Evolutionary conservation across 2,113 vertebrate genomes (phyloP), one percentile per base, ranked within the genome.

Genomic region (Vidua macroura): DNA sequence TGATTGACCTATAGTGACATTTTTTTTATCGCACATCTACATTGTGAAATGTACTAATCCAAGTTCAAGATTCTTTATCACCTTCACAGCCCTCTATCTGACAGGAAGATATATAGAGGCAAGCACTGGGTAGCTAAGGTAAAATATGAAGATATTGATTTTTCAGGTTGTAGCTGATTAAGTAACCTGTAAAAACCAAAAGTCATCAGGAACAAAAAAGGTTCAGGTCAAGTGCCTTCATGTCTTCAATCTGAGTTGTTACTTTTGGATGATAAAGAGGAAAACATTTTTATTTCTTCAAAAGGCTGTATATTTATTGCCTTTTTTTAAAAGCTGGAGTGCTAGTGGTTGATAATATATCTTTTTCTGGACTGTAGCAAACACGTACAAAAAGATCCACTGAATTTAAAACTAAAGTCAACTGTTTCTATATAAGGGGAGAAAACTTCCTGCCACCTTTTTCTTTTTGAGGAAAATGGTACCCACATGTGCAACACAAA

Each of bases 91-190:
- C 39, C 67, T 95, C 41, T 82, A 24, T 82, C 43, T 91, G 95
- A 91, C 83, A 91, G 55, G 58, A 92, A 94, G 60, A 96, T 82
- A 46, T 55, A 94, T 70, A 80, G 49, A 93, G 12, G 70, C 12
- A 91, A 93, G 51, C 39, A 56, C 7, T 69, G 33, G 46, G 66
- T 76, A 83, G 51, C 74, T 83, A 87, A 73, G 43, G 86, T 85
- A 87, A 96, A 89, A 89, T 96, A 96, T 87, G 74, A 96, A 91
- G 55, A 35, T 91, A 96, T 89, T 87, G 93, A 96, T 96, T 95
- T 94, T 93, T 64, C 51, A 58, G 46, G 30, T 94, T 93, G 88
- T 83, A 73, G 59, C 62, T 87, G 86, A 96, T 96, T 89, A 93
- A 87, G 51, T 83, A 93, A 91, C 55, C 88, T 77, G 74, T 92